A percentile compares a stretch with the other conserved stretches of the same genome.
Evolutionary conservation across 2,797 vertebrate genomes (phyloP).

Genomic region (Oryzias sinensis): DNA sequence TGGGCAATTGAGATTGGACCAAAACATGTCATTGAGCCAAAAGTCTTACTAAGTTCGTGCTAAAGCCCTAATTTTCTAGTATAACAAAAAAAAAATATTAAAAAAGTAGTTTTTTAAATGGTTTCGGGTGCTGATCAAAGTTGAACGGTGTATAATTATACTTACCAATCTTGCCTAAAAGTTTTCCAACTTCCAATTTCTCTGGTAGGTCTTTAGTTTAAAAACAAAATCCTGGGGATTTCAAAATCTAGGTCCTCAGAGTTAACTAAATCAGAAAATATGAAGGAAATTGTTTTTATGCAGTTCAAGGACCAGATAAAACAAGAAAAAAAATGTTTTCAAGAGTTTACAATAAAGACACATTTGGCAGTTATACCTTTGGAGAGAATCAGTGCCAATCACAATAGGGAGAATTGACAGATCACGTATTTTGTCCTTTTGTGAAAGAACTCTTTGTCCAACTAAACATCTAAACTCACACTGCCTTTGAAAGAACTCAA

Average conservation of each 20-base stretch:
- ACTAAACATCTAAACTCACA: conserved; percentile 42
- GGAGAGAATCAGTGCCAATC: conserved; percentile 36
- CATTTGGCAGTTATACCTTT: conserved; percentile 1
- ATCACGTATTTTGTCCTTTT: conserved; percentile 22
- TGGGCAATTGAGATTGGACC: conserved; percentile 38
- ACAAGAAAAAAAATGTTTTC: conserved; percentile 7
- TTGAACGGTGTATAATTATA: conserved; percentile 41
- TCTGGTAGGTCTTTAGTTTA: conserved; percentile 38
- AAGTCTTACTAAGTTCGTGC: conserved; percentile 35
- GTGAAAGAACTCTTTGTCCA: conserved; percentile 39
- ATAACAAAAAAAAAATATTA: conserved; percentile 28
- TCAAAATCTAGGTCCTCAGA: conserved; percentile 13
- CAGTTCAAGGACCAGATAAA: conserved; percentile 27
- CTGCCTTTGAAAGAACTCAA: conserved; percentile 52
- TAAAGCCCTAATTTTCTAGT: conserved; percentile 29
- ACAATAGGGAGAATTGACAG: conserved; percentile 17
- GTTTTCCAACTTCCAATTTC: conserved; percentile 41
- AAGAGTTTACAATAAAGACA: conserved; percentile 21
- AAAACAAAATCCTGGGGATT: too few species aligned
- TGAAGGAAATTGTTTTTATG: conserved; percentile 17
- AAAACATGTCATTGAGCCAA: conserved; percentile 36
- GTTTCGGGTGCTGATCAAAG: conserved; percentile 42
- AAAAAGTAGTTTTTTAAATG: too few species aligned
- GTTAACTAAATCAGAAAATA: conserved; percentile 11
- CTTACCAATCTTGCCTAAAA: conserved; percentile 51